A percentile compares a stretch with the other conserved stretches of the same genome.
Conservation (phyloP, 2,888 invertebrate genomes). For the Silvanus unidentatus region DNA sequence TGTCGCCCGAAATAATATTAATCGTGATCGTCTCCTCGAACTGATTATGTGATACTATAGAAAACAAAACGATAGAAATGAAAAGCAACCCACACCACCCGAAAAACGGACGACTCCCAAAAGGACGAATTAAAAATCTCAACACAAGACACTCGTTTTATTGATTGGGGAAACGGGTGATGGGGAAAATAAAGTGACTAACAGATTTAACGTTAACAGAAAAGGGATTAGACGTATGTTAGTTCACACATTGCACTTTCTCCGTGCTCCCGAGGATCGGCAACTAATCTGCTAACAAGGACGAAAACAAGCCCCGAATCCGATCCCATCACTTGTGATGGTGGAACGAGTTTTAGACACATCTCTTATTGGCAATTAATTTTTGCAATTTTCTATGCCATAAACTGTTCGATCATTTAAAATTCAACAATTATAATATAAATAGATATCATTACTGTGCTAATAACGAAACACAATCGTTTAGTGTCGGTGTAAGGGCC, state of each 20-base stretch:
- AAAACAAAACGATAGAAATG: background rate
- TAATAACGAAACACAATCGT: constrained; percentile 48
- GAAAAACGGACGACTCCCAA: background rate
- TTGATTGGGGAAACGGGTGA: background rate
- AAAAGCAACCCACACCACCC: background rate
- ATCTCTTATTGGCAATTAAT: no score
- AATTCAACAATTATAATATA: constrained; percentile 50
- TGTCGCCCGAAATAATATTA: constrained; percentile 49
- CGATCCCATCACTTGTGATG: constrained; percentile 16
- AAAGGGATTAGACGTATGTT: constrained; percentile 32
- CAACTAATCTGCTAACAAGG: constrained; percentile 46
- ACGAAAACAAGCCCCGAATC: constrained; percentile 42
- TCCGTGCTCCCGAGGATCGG: constrained; percentile 37
- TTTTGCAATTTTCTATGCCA: constrained; percentile 40
- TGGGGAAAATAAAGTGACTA: constrained; percentile 6
- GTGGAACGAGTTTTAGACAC: no score
- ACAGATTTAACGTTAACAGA: constrained; percentile 3
- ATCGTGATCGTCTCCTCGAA: constrained; percentile 41
- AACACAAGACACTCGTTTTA: no score
- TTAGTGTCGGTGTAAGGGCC: constrained; percentile 39
- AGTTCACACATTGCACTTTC: constrained; percentile 47
- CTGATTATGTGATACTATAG: background rate
- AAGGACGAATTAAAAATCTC: no score
- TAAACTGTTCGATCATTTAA: constrained; percentile 42
- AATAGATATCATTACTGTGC: constrained; percentile 48